Evolutionary conservation across 2,113 vertebrate species (phyloP).

Genomic region (Chionomys nivalis): DNA sequence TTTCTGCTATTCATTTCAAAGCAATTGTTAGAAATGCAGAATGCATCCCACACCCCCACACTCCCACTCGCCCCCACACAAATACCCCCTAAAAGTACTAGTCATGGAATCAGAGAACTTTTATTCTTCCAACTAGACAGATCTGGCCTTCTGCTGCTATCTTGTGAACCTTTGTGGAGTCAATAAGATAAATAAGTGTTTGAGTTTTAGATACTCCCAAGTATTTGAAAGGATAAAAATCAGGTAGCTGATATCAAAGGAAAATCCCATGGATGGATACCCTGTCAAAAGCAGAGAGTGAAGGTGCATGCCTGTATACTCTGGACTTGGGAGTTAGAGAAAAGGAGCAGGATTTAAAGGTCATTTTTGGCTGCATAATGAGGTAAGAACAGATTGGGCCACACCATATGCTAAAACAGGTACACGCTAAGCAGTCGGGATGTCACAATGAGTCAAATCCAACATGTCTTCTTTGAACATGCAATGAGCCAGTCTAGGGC

Average conservation of each 20-base stretch:
- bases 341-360: too few species aligned
- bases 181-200: background rate
- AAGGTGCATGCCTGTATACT: too few species aligned
- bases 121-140: background rate
- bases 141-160: background rate
- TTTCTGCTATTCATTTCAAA: slow-evolving; percentile 26
- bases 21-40: background rate
- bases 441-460: background rate
- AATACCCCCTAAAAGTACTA: background rate
- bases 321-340: too few species aligned
- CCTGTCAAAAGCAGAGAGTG: too few species aligned
- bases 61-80: too few species aligned
- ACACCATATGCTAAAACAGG: too few species aligned
- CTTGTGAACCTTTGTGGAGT: background rate
- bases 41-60: background rate
- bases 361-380: too few species aligned
- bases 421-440: too few species aligned
- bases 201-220: background rate
- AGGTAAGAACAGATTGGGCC: too few species aligned
- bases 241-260: background rate
- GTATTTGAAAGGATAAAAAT: slow-evolving; percentile 7
- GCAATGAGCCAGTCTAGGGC: background rate
- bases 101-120: background rate
- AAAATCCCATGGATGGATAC: too few species aligned
- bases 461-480: too few species aligned